Evolutionary conservation across 2,888 invertebrate genomes (phyloP).

Genomic region (Sarcophaga rosellei): DNA sequence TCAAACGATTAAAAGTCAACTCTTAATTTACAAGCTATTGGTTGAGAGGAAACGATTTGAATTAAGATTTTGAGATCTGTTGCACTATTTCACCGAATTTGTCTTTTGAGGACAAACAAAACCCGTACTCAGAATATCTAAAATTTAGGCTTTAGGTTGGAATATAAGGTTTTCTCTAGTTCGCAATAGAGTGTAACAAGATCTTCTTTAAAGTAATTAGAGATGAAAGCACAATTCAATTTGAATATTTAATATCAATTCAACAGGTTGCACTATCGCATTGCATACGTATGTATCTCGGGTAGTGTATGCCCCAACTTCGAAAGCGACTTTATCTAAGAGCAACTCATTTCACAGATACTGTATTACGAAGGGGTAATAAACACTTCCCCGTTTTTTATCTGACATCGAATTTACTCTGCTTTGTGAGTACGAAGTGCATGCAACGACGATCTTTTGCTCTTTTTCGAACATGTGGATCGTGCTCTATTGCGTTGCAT

Average conservation of each 20-base stretch:
- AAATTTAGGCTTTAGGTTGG: too few relatives aligned
- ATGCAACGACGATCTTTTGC: conserved; percentile 16
- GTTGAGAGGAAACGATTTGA: too few relatives aligned
- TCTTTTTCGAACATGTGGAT: neutral
- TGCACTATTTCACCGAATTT: too few relatives aligned
- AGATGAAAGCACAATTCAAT: too few relatives aligned
- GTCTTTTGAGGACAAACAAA: too few relatives aligned
- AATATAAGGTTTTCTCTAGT: too few relatives aligned
- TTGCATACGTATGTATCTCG: neutral
- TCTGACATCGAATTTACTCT: conserved; percentile 60
- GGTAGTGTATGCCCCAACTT: conserved; percentile 47
- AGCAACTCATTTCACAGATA: conserved; percentile 17
- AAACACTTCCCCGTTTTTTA: conserved; percentile 51
- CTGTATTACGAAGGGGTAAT: conserved; percentile 50
- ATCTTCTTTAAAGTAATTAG: too few relatives aligned
- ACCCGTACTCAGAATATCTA: too few relatives aligned
- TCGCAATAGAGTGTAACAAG: too few relatives aligned
- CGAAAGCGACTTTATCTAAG: conserved; percentile 47
- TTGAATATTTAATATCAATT: neutral
- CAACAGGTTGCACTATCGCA: conserved; percentile 55
- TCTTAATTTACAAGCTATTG: too few relatives aligned
- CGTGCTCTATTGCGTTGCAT: neutral
- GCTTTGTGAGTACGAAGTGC: conserved; percentile 15
- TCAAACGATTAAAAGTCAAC: too few relatives aligned
- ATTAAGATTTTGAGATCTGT: too few relatives aligned